phyloP scores from a whole-genome alignment of 1,140 invertebrate species.

The Dendroctonus ponderosae region DNA sequence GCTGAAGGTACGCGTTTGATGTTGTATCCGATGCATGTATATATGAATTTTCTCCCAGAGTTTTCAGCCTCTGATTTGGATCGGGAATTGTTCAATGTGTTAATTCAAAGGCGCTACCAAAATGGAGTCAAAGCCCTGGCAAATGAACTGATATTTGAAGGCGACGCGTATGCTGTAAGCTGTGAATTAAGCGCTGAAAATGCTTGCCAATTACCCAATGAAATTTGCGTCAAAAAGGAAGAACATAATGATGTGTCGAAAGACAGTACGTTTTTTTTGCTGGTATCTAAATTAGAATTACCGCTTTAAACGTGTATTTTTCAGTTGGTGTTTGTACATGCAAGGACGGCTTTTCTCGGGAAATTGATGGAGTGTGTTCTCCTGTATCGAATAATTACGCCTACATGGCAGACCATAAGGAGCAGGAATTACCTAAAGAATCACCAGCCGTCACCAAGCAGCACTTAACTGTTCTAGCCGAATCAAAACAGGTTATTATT shows the following conservation, averaged over 20 bases:
- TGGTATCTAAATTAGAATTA: slow-evolving; percentile 5
- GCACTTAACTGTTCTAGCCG: slow-evolving; percentile 74
- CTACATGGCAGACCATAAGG: slow-evolving; percentile 44
- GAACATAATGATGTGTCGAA: slow-evolving; percentile 49
- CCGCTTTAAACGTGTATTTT: slow-evolving; percentile 9
- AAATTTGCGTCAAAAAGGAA: slow-evolving; percentile 63
- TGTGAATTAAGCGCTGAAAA: slow-evolving; percentile 53
- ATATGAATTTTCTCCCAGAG: slow-evolving; percentile 28
- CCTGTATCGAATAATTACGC: slow-evolving; percentile 36
- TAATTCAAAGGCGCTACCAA: slow-evolving; percentile 34
- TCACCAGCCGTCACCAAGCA: slow-evolving; percentile 52
- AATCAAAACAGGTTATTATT: slow-evolving; percentile 65
- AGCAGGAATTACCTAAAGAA: slow-evolving; percentile 47
- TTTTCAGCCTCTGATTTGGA: slow-evolving; percentile 33
- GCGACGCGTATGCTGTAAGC: slow-evolving; percentile 37
- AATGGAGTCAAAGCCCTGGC: slow-evolving; percentile 41
- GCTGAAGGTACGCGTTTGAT: slow-evolving; percentile 36
- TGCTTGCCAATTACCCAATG: slow-evolving; percentile 51
- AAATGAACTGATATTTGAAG: slow-evolving; percentile 40
- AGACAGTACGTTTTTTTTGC: slow-evolving; percentile 33
- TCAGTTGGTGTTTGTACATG: slow-evolving; percentile 66
- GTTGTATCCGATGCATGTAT: slow-evolving; percentile 1
- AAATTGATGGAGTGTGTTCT: slow-evolving; percentile 53
- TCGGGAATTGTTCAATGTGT: slow-evolving; percentile 38
- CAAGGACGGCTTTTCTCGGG: slow-evolving; percentile 57